A percentile compares a stretch with the other conserved stretches of the same genome.
Conservation (phyloP, 2,113 vertebrate species). For the Amphiprion percula region DNA sequence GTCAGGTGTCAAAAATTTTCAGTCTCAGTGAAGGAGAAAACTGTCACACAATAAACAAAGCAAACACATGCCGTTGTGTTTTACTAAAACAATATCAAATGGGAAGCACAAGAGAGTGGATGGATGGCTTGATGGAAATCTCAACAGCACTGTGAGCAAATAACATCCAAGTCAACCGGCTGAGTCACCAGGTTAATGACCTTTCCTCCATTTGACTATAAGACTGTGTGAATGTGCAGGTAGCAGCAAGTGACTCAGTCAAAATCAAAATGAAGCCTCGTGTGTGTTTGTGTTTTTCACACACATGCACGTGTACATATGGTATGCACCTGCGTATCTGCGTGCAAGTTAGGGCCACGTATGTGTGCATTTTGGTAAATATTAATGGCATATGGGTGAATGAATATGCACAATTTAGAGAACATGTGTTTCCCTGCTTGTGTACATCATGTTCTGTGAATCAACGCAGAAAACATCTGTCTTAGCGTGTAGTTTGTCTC, state of each 20-base stretch:
- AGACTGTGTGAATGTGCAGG: background rate
- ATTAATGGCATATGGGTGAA: conserved; percentile 16
- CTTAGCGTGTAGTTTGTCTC: background rate
- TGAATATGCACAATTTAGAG: conserved; percentile 30
- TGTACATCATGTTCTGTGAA: conserved; percentile 6
- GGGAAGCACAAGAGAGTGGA: too few relatives aligned
- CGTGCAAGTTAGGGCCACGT: background rate
- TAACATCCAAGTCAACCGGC: background rate
- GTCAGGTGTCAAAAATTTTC: too few relatives aligned
- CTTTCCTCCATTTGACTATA: background rate
- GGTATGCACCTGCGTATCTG: conserved; percentile 25
- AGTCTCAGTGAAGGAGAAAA: too few relatives aligned
- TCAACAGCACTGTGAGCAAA: background rate
- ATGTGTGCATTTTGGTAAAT: background rate
- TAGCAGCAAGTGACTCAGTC: background rate
- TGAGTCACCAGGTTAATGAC: conserved; percentile 8
- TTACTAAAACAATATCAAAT: too few relatives aligned
- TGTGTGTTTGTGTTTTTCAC: background rate
- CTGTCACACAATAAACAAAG: too few relatives aligned
- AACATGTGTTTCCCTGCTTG: conserved; percentile 13
- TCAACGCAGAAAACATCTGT: conserved; percentile 26
- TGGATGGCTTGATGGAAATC: too few relatives aligned
- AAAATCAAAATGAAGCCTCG: background rate
- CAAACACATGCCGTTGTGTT: too few relatives aligned
- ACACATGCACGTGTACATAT: conserved; percentile 15